A percentile compares a stretch with the other conserved stretches of the same genome.
phyloP scores from a whole-genome alignment of 2,888 invertebrate genomes.

The Morpho achilles region DNA sequence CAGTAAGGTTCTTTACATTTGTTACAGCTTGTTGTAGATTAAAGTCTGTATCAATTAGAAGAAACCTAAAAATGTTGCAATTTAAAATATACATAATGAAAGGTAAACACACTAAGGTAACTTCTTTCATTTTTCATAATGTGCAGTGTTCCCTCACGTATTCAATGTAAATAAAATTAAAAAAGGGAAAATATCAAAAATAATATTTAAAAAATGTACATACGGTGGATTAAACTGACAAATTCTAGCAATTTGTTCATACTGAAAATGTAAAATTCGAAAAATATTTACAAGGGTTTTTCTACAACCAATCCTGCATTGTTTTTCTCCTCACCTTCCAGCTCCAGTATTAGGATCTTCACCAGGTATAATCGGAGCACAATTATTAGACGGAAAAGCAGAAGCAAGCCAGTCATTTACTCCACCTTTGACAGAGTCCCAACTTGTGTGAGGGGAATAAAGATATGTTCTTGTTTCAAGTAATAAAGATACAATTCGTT shows the following conservation, averaged over 20 bases:
- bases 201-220: no score
- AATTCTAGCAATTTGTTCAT: no score
- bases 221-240: no score
- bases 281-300: no score
- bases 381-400: constrained; percentile 74
- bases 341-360: constrained; percentile 66
- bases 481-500: constrained; percentile 88
- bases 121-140: no score
- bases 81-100: no score
- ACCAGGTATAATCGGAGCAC: constrained; percentile 54
- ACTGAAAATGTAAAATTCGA: no score
- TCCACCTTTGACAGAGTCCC: constrained; percentile 90
- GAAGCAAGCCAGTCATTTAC: constrained; percentile 96
- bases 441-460: constrained; percentile 95
- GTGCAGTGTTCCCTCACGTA: no score
- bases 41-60: constrained; percentile 42
- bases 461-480: constrained; percentile 91
- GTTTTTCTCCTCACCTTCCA: constrained; percentile 56
- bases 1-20: constrained; percentile 84
- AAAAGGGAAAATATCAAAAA: no score
- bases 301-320: no score
- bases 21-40: constrained; percentile 81
- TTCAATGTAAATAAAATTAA: no score
- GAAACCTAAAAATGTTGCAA: constrained; percentile 40
- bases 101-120: no score